phyloP scores from a whole-genome alignment of 2,113 vertebrate genomes.

The Girardinichthys multiradiatus region DNA sequence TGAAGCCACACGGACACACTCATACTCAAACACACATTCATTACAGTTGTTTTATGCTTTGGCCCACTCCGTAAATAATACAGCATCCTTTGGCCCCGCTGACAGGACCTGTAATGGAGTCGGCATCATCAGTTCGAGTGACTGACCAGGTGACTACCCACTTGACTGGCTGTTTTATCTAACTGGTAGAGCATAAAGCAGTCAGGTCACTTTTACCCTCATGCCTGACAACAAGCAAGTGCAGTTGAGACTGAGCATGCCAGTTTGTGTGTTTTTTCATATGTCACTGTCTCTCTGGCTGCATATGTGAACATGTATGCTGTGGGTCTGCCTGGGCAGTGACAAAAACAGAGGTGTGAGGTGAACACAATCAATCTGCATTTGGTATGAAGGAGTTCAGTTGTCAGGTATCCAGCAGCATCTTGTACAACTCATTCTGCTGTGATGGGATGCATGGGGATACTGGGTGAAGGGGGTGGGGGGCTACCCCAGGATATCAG shows the following conservation, averaged over 20 bases:
- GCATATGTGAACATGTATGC: background rate
- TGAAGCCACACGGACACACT: background rate
- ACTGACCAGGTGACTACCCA: conserved; percentile 46
- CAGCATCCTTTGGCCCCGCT: conserved; percentile 38
- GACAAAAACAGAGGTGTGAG: conserved; percentile 62
- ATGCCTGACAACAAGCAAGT: conserved; percentile 47
- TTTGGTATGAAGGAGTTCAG: conserved; percentile 78
- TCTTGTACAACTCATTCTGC: conserved; percentile 80
- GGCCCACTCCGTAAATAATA: conserved; percentile 55
- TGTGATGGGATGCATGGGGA: conserved; percentile 59
- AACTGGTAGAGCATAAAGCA: conserved; percentile 49
- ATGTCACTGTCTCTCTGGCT: conserved; percentile 24
- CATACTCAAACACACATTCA: background rate
- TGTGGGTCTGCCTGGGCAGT: conserved; percentile 31
- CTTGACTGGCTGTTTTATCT: conserved; percentile 61
- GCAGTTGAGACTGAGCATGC: conserved; percentile 19
- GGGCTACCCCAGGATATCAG: conserved; percentile 75
- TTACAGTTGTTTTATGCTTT: conserved; percentile 24
- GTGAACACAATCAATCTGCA: conserved; percentile 81
- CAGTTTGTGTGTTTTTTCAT: conserved; percentile 25
- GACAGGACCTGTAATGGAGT: conserved; percentile 69
- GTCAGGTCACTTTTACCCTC: conserved; percentile 30
- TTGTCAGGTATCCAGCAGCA: conserved; percentile 82
- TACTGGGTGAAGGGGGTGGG: conserved; percentile 10
- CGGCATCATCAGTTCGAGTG: conserved; percentile 50